Evolutionary conservation across 2,888 invertebrate species (phyloP), one percentile per base, ranked within the genome.

Genomic region (Cataglyphis livida): DNA sequence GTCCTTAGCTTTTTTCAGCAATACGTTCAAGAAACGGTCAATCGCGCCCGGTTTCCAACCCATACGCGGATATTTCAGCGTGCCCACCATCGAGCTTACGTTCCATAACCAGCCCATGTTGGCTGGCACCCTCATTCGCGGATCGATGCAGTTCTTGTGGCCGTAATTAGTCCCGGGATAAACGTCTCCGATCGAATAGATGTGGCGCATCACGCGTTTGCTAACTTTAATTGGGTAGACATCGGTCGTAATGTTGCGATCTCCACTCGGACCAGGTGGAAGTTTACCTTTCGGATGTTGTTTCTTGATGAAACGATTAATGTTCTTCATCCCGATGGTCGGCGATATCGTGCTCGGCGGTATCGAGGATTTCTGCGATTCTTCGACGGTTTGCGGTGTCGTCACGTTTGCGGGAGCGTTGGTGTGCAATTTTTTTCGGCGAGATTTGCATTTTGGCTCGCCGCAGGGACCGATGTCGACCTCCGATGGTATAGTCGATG

Each of bases 51-150:
- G 94, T 38, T 88, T 93, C 94, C 94, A 94, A 4, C 94, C 94
- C 15, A 86, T 76, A 0, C 93, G 91, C 3, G 91, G 92, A 15
- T 44, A 44, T 59, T 92, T 93, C 54, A 92, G 44, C 41, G 87
- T 89, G 0, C 90, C 91, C 0, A 85, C 38, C 10, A 84, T 88
- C 38, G 83, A 38, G 18, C 84, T 78, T 18, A 88, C 81, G 64
- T 93, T 93, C 94, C 94, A 94, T 59, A 93, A 76, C 94, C 94
- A 94, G 10, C 94, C 94, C 94, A 94, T 94, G 66, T 93, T 93
- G 0, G 92, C 90, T 0, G 94, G 94, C 0, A 94, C 92, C 44
- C 92, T 89, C n/a, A 88, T 83, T 4, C 90, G 88, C 10, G 82
- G 75, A 44, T 90, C 90, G 57, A 91, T 86, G 61, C 94, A 94